Percentiles rank a stretch among this genome's conserved stretches.
These are phyloP conservation scores for Gymnoscelis rufifasciata DNA, from an alignment of 2,888 invertebrate species.

Conservation along the genomic window DNA sequence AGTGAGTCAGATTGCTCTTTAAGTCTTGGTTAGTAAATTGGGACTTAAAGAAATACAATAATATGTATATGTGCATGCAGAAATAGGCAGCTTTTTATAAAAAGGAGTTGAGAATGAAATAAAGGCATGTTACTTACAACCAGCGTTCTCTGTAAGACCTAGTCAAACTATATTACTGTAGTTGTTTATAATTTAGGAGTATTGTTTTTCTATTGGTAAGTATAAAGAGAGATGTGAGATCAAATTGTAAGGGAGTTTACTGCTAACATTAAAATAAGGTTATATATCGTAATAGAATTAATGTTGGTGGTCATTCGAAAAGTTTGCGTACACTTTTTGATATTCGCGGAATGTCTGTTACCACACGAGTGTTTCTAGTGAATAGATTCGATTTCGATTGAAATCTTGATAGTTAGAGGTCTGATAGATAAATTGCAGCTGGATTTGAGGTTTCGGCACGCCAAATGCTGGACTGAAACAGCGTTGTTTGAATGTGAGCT, in stretches of 20 bases:
- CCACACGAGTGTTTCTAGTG: background rate
- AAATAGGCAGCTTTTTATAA: no score
- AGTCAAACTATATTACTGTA: conserved; percentile 63
- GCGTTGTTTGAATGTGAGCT: no score
- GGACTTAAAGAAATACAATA: background rate
- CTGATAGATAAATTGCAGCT: no score
- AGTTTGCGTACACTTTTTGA: background rate
- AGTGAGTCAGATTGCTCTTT: no score
- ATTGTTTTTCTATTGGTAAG: conserved; percentile 45
- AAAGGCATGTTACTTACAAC: conserved; percentile 22
- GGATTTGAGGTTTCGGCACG: no score
- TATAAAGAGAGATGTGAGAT: background rate
- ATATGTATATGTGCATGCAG: no score
- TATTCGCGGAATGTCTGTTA: no score
- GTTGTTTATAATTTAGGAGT: conserved; percentile 55
- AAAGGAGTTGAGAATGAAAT: no score
- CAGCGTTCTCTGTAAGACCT: conserved; percentile 53
- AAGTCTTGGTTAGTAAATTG: no score
- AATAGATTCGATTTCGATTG: no score
- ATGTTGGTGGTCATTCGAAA: background rate
- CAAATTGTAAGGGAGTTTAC: background rate
- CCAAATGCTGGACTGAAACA: no score
- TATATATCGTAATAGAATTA: background rate
- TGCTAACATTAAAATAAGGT: background rate
- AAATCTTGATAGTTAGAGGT: no score